phyloP scores from a whole-genome alignment of 2,113 vertebrate genomes.

The Chloroceryle aenea region DNA sequence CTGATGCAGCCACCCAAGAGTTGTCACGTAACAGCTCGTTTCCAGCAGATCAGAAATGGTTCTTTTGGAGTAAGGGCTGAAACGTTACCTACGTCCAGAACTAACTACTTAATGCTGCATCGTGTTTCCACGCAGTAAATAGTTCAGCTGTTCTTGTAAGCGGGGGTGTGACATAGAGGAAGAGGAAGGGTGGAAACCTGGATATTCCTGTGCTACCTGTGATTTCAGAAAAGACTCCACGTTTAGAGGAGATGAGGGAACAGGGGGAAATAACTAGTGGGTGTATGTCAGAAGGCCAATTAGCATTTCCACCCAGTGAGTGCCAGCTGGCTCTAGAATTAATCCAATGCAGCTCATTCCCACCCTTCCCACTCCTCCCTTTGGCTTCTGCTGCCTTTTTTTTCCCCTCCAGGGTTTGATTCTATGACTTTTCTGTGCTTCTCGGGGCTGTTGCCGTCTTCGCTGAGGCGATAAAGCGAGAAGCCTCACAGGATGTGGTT shows the following conservation, averaged over 20 bases:
- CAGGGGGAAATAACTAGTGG: background rate
- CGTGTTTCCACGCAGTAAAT: background rate
- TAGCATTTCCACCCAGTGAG: constrained; percentile 29
- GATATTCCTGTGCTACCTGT: constrained; percentile 19
- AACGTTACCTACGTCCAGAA: background rate
- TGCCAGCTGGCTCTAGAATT: constrained; percentile 37
- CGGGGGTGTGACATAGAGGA: background rate
- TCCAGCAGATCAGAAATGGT: background rate
- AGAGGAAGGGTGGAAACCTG: constrained; percentile 40
- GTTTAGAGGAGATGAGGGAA: background rate
- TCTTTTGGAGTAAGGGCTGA: background rate
- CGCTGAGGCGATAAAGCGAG: background rate
- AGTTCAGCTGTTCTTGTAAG: background rate
- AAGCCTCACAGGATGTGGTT: background rate
- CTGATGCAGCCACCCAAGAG: background rate
- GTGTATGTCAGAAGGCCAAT: constrained; percentile 27
- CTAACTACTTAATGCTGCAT: background rate
- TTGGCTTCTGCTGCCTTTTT: background rate
- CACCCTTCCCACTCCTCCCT: constrained; percentile 36
- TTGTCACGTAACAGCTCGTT: background rate
- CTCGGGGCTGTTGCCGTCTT: background rate
- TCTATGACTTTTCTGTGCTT: background rate
- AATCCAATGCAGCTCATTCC: background rate
- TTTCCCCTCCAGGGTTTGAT: background rate
- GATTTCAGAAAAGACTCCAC: background rate